Evolutionary conservation across 37 sponge, comb jelly and placozoan genomes (phyloP), one percentile per base, ranked within the genome.

Genomic region (Oscarella lobularis): DNA sequence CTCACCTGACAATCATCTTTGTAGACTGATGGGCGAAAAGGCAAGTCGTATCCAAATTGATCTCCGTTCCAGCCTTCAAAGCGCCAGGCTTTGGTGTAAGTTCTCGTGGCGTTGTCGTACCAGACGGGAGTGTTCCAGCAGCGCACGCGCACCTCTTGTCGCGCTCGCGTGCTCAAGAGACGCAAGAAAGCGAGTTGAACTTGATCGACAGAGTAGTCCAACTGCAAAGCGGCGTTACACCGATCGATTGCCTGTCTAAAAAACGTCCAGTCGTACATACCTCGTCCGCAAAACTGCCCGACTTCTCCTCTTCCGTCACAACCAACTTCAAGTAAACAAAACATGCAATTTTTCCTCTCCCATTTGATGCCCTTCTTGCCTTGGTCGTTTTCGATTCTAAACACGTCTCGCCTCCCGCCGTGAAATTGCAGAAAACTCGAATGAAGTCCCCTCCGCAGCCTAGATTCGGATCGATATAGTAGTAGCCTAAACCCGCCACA

Each of bases 391-490:
- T 48, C 60, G 20, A 20, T 20, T 48, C 14, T 48, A 48, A 27
- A 48, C 60, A 48, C 9, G 60, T 48, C 20, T 48, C 60, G 9
- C 60, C 60, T 20, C 60, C 60, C 20, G 60, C 60, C 9, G 60
- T 48, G 60, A 48, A 48, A 20, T 48, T 83, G 39, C 90, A 90
- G 75, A 67, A 75, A 0, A 80, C 87, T 39, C 81, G 78, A 1
- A 90, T 6, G 32, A 87, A 81, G 68, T 90, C 90, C 5, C 38
- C 68, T 4, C 55, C 6, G 29, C 78, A 83, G 39, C 87, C 90
- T 66, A 90, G 66, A 76, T 90, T 90, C 54, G 90, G 90, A 55
- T 90, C 90, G 68, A 90, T 83, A 81, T 83, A 87, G 55, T 87
- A 87, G 39, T 83, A 80, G 3, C 82, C 86, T 84, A 48, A 9